Percentiles rank a stretch among this genome's conserved stretches.
Conservation (phyloP, 2,888 invertebrate genomes). For the Osmoderma eremita region DNA sequence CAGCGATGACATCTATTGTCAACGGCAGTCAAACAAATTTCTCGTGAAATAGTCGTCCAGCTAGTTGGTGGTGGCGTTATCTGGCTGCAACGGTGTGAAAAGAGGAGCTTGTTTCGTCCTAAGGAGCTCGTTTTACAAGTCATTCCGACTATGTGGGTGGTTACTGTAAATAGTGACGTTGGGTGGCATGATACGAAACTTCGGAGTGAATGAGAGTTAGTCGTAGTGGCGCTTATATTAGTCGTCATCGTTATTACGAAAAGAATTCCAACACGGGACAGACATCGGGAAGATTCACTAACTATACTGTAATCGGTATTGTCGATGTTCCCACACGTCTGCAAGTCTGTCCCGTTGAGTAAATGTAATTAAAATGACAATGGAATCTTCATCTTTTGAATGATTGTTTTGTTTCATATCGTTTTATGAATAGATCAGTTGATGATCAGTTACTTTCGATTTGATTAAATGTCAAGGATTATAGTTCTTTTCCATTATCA, state of each 20-base stretch:
- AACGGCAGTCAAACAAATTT: slow-evolving; percentile 51
- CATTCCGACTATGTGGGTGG: slow-evolving; percentile 55
- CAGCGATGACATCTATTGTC: slow-evolving; percentile 57
- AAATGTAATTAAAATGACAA: slow-evolving; percentile 23
- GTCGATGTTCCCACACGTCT: slow-evolving; percentile 28
- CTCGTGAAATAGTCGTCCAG: slow-evolving; percentile 48
- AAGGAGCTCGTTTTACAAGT: slow-evolving; percentile 50
- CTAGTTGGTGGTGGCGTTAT: slow-evolving; percentile 30
- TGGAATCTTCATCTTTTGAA: neutral
- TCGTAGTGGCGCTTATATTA: slow-evolving; percentile 48
- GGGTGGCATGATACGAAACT: slow-evolving; percentile 52
- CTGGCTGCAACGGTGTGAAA: neutral
- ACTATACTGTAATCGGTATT: slow-evolving; percentile 14
- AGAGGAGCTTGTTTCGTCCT: slow-evolving; percentile 43
- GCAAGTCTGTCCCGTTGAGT: neutral
- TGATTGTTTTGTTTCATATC: slow-evolving; percentile 18
- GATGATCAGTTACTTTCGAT: too few relatives aligned
- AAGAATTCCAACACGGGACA: slow-evolving; percentile 17
- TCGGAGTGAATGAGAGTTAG: slow-evolving; percentile 46
- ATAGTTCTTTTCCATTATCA: too few relatives aligned
- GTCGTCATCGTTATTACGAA: slow-evolving; percentile 15
- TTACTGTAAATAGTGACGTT: slow-evolving; percentile 51
- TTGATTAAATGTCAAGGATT: too few relatives aligned
- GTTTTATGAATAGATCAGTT: slow-evolving; percentile 12
- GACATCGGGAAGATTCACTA: slow-evolving; percentile 14